Evolutionary conservation across 1,140 invertebrate species (phyloP), one percentile per base, ranked within the genome.

Genomic region (Heliothis virescens): DNA sequence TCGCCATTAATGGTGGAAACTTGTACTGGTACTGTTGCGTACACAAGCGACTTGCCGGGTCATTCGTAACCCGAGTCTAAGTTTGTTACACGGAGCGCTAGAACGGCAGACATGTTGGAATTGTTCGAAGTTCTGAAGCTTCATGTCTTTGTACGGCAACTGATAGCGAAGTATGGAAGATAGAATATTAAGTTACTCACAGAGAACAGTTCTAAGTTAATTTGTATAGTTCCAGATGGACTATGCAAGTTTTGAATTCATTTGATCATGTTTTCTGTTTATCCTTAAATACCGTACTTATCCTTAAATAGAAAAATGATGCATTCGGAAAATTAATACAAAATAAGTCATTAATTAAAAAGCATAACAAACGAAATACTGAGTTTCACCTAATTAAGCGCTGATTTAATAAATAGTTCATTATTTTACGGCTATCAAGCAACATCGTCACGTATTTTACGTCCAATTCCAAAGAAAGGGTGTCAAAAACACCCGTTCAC

Each of bases 21-120:
- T 90, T 91, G 85, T 85, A 41, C 81, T 86, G 85, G 85, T 93
- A 90, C 89, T 91, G 89, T 91, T 92, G 91, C 90, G 91, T 92
- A 90, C 89, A 88, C 87, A 87, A 89, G 79, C 81, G 71, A 89
- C 85, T 90, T 84, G 83, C 75, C 77, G 79, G 84, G 86, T 89
- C 90, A 91, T 94, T 90, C 87, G 88, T 90, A 92, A 92, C 87
- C 83, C 80, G 77, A 86, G 62, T 65, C 62, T 76, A 87, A 91
- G 84, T 89, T 87, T 84, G 62, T 62, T 50, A 47, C 26, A 78
- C 76, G 52, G 21, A 48, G 18, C 9, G 47, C 3, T 55, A 57
- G 50, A 69, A 48, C 72, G 16, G 50, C 29, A 77, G 82, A 53
- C 81, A 89, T 71, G 67, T 71, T 71, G 67, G 67, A 71, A 21